phyloP scores from a whole-genome alignment of 2,797 vertebrate genomes.

The Enteromius trimaculatus region DNA sequence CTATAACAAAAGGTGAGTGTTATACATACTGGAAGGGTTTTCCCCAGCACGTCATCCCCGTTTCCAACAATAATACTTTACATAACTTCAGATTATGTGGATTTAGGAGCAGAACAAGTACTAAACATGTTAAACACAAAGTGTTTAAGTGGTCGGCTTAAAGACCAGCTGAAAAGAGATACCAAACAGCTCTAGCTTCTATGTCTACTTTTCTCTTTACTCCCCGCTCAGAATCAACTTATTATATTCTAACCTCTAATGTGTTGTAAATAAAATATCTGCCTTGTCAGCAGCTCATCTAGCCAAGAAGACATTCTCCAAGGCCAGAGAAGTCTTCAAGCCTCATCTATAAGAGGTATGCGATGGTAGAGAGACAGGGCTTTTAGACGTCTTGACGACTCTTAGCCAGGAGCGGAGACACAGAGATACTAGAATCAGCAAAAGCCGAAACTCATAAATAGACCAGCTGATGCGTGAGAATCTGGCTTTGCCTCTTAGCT shows the following conservation, averaged over 20 bases:
- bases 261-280: conserved; percentile 74
- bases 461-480: conserved; percentile 26
- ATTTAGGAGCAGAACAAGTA: conserved; percentile 4
- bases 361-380: conserved; percentile 35
- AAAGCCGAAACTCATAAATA: conserved; percentile 54
- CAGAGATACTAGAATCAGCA: conserved; percentile 66
- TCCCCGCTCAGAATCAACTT: conserved; percentile 37
- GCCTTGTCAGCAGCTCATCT: conserved; percentile 72
- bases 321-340: conserved; percentile 20
- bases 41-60: conserved; percentile 30
- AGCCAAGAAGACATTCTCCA: conserved; percentile 40
- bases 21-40: conserved; percentile 26
- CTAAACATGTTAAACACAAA: conserved; percentile 31
- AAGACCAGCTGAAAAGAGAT: conserved; percentile 15
- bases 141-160: too few relatives aligned
- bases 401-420: conserved; percentile 38
- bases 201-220: neutral
- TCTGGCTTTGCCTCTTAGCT: conserved; percentile 1
- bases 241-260: conserved; percentile 66
- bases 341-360: conserved; percentile 61
- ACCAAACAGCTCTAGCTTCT: conserved; percentile 3
- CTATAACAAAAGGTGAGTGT: conserved; percentile 33
- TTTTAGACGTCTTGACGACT: conserved; percentile 49
- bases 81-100: conserved; percentile 22
- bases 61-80: conserved; percentile 33